Conservation (phyloP, 2,888 invertebrate species). For the Neocrepidodera transversa region DNA sequence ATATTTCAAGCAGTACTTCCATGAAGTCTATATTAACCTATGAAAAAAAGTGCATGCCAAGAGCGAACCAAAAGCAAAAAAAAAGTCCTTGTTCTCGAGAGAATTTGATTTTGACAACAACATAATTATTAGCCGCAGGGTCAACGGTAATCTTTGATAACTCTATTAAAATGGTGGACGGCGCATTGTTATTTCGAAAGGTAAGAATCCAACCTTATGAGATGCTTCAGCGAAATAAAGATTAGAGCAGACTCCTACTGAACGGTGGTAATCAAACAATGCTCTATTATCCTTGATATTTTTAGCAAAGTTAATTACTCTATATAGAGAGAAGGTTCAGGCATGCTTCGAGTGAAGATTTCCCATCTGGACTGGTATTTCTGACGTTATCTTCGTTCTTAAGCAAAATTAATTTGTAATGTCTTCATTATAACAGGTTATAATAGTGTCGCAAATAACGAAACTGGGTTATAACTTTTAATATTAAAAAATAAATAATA, state of each 20-base stretch:
- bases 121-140: constrained; percentile 18
- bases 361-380: constrained; percentile 13
- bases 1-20: background rate
- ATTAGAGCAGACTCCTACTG: constrained; percentile 19
- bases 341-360: constrained; percentile 8
- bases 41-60: constrained; percentile 14
- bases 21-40: constrained; percentile 6
- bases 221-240: constrained; percentile 12
- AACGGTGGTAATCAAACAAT: constrained; percentile 19
- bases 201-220: background rate
- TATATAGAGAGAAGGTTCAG: constrained; percentile 15
- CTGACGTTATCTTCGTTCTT: background rate
- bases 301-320: constrained; percentile 14
- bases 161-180: constrained; percentile 19
- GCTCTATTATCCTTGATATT: constrained; percentile 17
- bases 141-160: constrained; percentile 20
- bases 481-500: too few relatives aligned
- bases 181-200: constrained; percentile 16
- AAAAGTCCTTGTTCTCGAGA: constrained; percentile 16
- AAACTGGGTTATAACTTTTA: too few relatives aligned
- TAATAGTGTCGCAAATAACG: background rate
- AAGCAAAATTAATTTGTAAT: constrained; percentile 8
- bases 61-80: constrained; percentile 6
- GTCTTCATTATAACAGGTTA: constrained; percentile 8
- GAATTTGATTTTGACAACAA: constrained; percentile 18